Evolutionary conservation across 2,888 invertebrate genomes (phyloP).

Genomic region (Graphium colonna): DNA sequence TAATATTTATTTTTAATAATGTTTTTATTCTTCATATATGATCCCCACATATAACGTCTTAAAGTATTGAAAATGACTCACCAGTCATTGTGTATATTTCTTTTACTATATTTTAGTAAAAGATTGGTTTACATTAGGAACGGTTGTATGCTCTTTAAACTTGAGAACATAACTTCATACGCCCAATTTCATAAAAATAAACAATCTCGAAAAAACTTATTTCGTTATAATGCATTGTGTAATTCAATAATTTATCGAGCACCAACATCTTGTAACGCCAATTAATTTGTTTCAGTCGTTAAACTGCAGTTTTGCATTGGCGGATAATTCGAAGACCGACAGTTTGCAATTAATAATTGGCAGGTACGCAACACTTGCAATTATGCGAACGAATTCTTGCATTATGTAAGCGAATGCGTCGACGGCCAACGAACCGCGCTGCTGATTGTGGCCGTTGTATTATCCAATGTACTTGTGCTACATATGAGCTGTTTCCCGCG

Average conservation of each 20-base stretch:
- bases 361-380: conserved; percentile 17
- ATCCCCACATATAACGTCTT: too few species aligned
- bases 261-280: background rate
- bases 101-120: too few species aligned
- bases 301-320: conserved; percentile 7
- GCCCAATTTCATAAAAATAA: background rate
- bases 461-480: conserved; percentile 13
- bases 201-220: background rate
- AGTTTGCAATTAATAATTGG: conserved; percentile 19
- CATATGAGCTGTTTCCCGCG: too few species aligned
- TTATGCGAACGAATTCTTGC: conserved; percentile 24
- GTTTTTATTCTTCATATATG: too few species aligned
- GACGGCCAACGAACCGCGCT: conserved; percentile 28
- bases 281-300: conserved; percentile 18
- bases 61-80: too few species aligned
- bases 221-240: background rate
- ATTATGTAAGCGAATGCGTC: conserved; percentile 24
- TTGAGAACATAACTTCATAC: too few species aligned
- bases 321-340: conserved; percentile 16
- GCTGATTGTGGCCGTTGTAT: conserved; percentile 29
- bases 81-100: too few species aligned
- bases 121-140: too few species aligned
- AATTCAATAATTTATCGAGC: background rate
- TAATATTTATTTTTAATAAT: too few species aligned
- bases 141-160: too few species aligned